Evolutionary conservation across 2,888 invertebrate genomes (phyloP).

Genomic region (Lithophane socia): DNA sequence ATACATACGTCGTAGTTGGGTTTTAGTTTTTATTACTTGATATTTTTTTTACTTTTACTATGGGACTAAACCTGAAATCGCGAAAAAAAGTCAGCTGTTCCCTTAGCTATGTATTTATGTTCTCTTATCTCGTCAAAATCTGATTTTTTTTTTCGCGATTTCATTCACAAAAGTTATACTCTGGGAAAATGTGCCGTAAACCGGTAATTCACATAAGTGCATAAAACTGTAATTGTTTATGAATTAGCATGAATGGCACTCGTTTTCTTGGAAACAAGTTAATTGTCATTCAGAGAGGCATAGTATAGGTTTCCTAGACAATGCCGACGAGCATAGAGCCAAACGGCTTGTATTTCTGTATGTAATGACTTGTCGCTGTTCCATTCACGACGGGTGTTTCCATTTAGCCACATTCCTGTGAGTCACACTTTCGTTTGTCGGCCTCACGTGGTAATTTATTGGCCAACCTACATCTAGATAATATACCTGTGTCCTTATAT

Average conservation of each 20-base stretch:
- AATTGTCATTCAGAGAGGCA: constrained; percentile 48
- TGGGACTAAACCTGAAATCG: no score
- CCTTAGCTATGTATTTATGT: no score
- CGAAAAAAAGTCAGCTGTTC: no score
- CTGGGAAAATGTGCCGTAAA: constrained; percentile 4
- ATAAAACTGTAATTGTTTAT: constrained; percentile 39
- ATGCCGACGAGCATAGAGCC: constrained; percentile 42
- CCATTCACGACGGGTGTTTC: constrained; percentile 44
- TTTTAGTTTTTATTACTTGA: no score
- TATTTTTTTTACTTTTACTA: no score
- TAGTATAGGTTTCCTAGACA: constrained; percentile 34
- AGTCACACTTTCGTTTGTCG: constrained; percentile 55
- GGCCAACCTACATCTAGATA: constrained; percentile 14
- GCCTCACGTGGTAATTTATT: constrained; percentile 34
- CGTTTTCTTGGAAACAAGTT: constrained; percentile 33
- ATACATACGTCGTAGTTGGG: no score
- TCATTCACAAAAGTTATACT: neutral
- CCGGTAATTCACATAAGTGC: constrained; percentile 27
- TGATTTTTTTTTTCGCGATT: no score
- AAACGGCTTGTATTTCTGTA: constrained; percentile 46
- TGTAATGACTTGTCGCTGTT: constrained; percentile 42
- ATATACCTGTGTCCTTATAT: neutral
- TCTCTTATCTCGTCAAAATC: no score
- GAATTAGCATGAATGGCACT: constrained; percentile 22
- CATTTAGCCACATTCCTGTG: constrained; percentile 48